Base-by-base conservation (phyloP, 2,113 vertebrate species). In the Sceloporus undulatus region DNA sequence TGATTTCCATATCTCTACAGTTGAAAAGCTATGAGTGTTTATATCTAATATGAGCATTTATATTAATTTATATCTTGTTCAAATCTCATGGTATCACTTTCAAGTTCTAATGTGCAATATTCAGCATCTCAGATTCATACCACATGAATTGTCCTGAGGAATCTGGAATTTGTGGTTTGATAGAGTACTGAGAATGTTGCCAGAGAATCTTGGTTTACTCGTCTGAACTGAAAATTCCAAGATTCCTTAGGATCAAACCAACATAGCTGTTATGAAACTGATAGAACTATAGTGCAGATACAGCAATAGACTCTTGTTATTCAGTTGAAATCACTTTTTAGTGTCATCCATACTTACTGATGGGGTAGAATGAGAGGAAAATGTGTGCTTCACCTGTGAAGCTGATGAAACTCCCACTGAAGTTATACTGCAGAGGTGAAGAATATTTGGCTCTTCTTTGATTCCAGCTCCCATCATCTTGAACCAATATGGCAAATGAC, bases 301-400 rank as follows among this genome's bases (percentile, higher is more conserved):
- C 3, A 62, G 14, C 59, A 62, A 62, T 34, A 34, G 48, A 23
- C n/a, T 73, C 86, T 19, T 14, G 2, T 1, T 0, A 29, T 2
- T 25, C 16, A n/a, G 13, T 29, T 40, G 3, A 40, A 38, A 66
- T 73, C 2, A 0, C 0, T 4, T 68, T 71, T 92, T 3, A 29
- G 83, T 68, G 65, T 79, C 14, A 62, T 6, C 59, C 4, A 7
- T 85, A 29, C 19, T 85, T 65, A 29, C 59, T 11, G 84, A 38
- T 19, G 85, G 14, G 87, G 79, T 0, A 1, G 25, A 16, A 48
- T 54, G 34, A 16, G 34, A 78, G 18, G 83, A 71, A 89, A n/a
- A 70, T 0, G 1, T 54, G 79, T 91, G 68, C 40, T 59, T 54
- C 74, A 85, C 1, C 34, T 86, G 65, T 68, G 74, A 29, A 19